Evolutionary conservation across 2,797 vertebrate genomes (phyloP).

Genomic region (Pelodytes ibericus): DNA sequence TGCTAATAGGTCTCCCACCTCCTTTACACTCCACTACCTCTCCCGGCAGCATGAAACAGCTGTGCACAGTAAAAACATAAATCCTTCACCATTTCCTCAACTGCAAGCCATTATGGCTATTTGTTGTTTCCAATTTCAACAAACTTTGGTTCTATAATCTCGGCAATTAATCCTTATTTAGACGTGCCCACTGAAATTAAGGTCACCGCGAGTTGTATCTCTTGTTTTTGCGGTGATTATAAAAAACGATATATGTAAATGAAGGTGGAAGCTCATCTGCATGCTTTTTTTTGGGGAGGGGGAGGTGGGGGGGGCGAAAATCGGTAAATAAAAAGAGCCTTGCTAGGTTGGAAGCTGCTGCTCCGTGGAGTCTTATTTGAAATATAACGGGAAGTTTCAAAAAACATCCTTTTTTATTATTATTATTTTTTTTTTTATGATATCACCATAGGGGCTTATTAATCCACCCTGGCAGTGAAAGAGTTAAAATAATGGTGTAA

Average conservation of each 20-base stretch:
- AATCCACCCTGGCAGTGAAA: not conserved
- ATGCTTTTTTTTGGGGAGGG: too few relatives aligned
- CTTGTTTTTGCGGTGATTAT: constrained; percentile 50
- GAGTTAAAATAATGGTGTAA: too few relatives aligned
- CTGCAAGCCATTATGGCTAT: constrained; percentile 30
- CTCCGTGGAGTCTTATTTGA: too few relatives aligned
- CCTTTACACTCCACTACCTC: constrained; percentile 29
- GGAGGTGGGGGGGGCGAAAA: too few relatives aligned
- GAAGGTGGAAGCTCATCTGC: constrained; percentile 23
- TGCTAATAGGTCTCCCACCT: constrained; percentile 33
- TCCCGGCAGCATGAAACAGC: constrained; percentile 42
- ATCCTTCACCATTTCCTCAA: constrained; percentile 38
- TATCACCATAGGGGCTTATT: not conserved
- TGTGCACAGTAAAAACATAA: constrained; percentile 45
- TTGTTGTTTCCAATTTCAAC: constrained; percentile 48
- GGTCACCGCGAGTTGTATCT: constrained; percentile 33
- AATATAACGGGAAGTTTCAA: too few relatives aligned
- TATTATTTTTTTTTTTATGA: constrained; percentile 5
- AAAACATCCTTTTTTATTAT: too few relatives aligned
- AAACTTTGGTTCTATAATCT: constrained; percentile 43
- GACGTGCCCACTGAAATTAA: constrained; percentile 43
- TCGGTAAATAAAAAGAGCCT: constrained; percentile 32
- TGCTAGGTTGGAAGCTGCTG: too few relatives aligned
- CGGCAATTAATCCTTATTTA: constrained; percentile 35
- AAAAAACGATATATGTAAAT: constrained; percentile 16